Percentiles rank a stretch among this genome's conserved stretches.
Conservation (phyloP, 2,888 invertebrate species). For the Chymomyza procnemis region DNA sequence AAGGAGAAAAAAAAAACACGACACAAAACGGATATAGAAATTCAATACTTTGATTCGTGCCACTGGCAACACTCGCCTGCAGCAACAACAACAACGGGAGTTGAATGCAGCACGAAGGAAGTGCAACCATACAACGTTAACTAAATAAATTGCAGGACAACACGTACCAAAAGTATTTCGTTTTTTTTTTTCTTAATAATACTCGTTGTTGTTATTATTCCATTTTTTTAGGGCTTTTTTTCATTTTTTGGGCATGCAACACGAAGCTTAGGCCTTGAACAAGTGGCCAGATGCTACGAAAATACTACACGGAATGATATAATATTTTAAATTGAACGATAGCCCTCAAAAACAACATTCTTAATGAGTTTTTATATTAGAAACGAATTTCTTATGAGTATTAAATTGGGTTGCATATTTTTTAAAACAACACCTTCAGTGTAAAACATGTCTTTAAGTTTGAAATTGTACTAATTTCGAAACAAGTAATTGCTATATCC, state of each 20-base stretch:
- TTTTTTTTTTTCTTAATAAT: neutral
- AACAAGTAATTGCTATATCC: neutral
- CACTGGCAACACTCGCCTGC: conserved; percentile 38
- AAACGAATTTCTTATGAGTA: no score
- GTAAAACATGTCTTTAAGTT: no score
- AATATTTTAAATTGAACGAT: neutral
- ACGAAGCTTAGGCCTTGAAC: neutral
- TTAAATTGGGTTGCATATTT: no score
- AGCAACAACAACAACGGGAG: conserved; percentile 12
- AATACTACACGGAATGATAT: neutral
- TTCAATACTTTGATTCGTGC: conserved; percentile 78
- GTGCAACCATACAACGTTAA: conserved; percentile 70
- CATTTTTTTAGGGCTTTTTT: no score
- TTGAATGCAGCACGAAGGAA: conserved; percentile 38
- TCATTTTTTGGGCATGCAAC: neutral
- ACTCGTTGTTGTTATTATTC: conserved; percentile 6
- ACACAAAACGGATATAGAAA: conserved; percentile 77
- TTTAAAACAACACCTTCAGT: no score
- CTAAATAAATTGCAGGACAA: conserved; percentile 65
- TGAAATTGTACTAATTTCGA: no score
- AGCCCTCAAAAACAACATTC: no score
- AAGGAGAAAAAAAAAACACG: conserved; percentile 24
- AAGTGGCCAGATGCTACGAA: neutral
- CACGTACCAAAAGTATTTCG: conserved; percentile 59
- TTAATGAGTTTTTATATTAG: no score